Base-by-base conservation (phyloP, 2,888 invertebrate genomes). In the Morpho achilles region DNA sequence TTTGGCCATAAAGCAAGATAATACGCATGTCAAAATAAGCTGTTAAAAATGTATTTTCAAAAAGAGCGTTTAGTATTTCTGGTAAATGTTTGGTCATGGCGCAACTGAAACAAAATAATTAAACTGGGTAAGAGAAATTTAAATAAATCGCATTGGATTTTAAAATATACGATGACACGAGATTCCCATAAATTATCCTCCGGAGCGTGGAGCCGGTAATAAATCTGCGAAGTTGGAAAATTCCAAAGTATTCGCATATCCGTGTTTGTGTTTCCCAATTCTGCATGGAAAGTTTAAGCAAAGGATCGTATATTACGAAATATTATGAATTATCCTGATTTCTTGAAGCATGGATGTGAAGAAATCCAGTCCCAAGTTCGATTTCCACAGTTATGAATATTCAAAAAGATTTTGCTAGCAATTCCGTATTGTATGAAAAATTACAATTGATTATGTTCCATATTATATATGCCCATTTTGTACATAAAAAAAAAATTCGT, bases 201-300 rank as follows among this genome's bases (percentile, higher is more conserved):
- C 55, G 60, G 53, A 58, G 56, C 55, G 56, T 53, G 58, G 55
- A 59, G 61, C 64, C 63, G 61, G 67, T 62, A 58, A 69, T 69
- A 69, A 69, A 70, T 70, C 69, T 64, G 64, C 42, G 61, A 65
- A 64, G 61, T 68, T 65, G 61, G 64, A 65, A 70, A 66, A 65
- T 64, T 66, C 59, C 58, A 55, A 66, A 63, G 64, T 60, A 64
- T 62, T 62, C 62, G 60, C 64, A 63, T 62, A 58, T 49, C 59
- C 62, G 62, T 67, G 67, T 67, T 68, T 69, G 65, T 63, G 65
- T 70, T 67, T 63, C 61, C 64, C 56, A 68, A 65, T 61, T 69
- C 53, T 47, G 57, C 46, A 49, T 42, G 59, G 47, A 61, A 63
- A 62, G 53, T 61, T 60, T 59, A 54, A 57, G 59, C 58, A 58